phyloP scores from a whole-genome alignment of 2,113 vertebrate genomes.

The Chaetorhynchus papuensis region DNA sequence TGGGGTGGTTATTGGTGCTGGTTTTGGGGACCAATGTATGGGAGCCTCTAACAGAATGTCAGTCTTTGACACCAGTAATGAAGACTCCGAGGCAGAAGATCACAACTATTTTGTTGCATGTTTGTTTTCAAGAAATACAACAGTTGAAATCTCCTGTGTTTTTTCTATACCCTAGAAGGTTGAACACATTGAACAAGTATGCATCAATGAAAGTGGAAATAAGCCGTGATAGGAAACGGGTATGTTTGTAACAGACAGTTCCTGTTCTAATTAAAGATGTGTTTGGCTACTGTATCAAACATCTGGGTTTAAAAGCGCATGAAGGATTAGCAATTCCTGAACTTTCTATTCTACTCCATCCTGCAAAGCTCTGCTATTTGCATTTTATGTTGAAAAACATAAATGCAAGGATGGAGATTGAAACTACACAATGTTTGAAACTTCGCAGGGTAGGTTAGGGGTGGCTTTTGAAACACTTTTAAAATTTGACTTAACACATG shows the following conservation, averaged over 20 bases:
- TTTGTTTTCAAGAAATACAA: neutral
- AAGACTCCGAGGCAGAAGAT: rapidly evolving
- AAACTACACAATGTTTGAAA: neutral
- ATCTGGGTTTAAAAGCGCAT: neutral
- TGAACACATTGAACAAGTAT: slow-evolving; percentile 85
- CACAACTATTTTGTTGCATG: neutral
- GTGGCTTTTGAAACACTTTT: neutral
- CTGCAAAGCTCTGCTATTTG: neutral
- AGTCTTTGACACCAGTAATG: neutral
- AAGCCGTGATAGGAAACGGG: slow-evolving; percentile 69
- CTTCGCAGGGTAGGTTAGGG: neutral
- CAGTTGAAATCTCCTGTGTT: neutral
- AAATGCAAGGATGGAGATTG: neutral
- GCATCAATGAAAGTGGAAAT: slow-evolving; percentile 82
- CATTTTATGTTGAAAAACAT: neutral
- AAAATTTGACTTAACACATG: neutral
- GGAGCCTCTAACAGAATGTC: neutral
- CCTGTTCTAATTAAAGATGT: neutral
- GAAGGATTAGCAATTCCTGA: neutral
- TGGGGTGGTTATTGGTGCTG: neutral
- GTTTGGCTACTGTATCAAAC: neutral
- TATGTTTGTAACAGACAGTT: slow-evolving; percentile 51
- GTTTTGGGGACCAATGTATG: neutral
- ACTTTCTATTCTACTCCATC: neutral
- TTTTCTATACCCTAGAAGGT: slow-evolving; percentile 66